Conservation (phyloP, 2,113 vertebrate genomes). For the Chionodraco myersi region DNA sequence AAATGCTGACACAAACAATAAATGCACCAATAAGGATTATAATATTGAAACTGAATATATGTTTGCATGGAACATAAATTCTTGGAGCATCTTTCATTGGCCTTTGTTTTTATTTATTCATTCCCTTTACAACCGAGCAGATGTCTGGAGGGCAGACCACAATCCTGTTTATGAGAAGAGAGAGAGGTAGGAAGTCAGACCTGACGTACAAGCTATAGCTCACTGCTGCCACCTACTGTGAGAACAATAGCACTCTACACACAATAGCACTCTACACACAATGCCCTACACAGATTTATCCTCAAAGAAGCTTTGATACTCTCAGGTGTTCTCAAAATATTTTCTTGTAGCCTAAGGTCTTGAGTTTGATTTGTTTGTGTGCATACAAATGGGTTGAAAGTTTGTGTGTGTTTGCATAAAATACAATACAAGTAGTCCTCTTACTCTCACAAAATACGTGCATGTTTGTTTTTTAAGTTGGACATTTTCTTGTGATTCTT, state of each 20-base stretch:
- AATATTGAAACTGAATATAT: slow-evolving; percentile 74
- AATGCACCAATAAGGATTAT: slow-evolving; percentile 77
- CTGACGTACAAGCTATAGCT: slow-evolving; percentile 47
- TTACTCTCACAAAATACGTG: background rate
- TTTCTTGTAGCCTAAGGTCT: slow-evolving; percentile 20
- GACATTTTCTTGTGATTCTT: slow-evolving; percentile 12
- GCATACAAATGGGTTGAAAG: background rate
- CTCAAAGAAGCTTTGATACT: slow-evolving; percentile 12
- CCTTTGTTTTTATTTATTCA: slow-evolving; percentile 82
- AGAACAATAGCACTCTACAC: background rate
- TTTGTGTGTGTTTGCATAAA: background rate
- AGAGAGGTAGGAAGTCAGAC: slow-evolving; percentile 43
- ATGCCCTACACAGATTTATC: background rate
- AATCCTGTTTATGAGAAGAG: slow-evolving; percentile 76
- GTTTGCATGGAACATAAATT: slow-evolving; percentile 79
- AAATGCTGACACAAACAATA: slow-evolving; percentile 77
- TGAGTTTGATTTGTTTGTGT: slow-evolving; percentile 24
- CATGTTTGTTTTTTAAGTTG: slow-evolving; percentile 32
- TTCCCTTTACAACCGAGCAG: slow-evolving; percentile 82
- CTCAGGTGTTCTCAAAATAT: slow-evolving; percentile 17
- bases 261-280: background rate
- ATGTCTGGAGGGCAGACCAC: slow-evolving; percentile 84
- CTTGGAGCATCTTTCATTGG: slow-evolving; percentile 75
- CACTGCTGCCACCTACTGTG: slow-evolving; percentile 83
- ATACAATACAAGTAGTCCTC: slow-evolving; percentile 13